Evolutionary conservation across 2,797 vertebrate species (phyloP).

Genomic region (Muraenolepis orangiensis): DNA sequence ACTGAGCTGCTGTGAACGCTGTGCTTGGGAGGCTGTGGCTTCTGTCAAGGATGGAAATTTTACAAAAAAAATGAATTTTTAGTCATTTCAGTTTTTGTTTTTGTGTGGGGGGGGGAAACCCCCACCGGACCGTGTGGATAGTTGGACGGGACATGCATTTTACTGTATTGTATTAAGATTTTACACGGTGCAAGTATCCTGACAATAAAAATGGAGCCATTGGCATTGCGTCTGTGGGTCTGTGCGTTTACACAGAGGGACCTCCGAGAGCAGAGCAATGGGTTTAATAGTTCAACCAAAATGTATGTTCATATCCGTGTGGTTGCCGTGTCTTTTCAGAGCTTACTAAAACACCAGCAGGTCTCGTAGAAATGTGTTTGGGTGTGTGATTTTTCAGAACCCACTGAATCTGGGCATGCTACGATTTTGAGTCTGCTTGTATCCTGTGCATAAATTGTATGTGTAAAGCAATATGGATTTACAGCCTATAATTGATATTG

Average conservation of each 20-base stretch:
- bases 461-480: background rate
- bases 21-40: conserved; percentile 35
- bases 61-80: conserved; percentile 66
- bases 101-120: conserved; percentile 68
- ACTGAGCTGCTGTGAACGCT: conserved; percentile 69
- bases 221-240: conserved; percentile 44
- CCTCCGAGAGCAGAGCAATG: background rate
- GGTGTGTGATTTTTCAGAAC: no score
- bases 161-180: conserved; percentile 99
- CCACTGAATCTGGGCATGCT: no score
- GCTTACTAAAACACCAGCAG: background rate
- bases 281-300: background rate
- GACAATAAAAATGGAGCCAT: conserved; percentile 91
- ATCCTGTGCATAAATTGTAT: background rate
- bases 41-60: conserved; percentile 47
- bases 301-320: background rate
- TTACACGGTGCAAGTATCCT: conserved; percentile 99
- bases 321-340: background rate
- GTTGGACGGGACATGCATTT: conserved; percentile 91
- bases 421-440: no score
- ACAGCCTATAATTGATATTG: background rate
- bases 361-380: background rate
- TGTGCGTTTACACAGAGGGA: background rate
- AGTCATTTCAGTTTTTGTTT: conserved; percentile 78
- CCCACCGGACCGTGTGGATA: conserved; percentile 67